Percentiles rank a stretch among this genome's conserved stretches.
phyloP scores from a whole-genome alignment of 1,140 invertebrate genomes.

The Magallana gigas region DNA sequence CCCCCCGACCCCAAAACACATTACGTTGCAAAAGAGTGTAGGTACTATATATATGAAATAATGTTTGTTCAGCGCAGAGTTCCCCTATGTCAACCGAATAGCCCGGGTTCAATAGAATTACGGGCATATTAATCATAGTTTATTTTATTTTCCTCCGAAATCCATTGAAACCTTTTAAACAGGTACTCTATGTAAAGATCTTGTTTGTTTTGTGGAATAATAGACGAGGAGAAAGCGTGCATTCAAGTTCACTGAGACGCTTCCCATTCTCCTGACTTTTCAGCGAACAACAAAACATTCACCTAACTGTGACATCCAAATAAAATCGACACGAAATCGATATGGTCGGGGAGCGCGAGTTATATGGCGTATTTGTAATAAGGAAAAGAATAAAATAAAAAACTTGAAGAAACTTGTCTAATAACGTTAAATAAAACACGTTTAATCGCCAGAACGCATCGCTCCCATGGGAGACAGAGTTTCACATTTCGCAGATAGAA shows the following conservation, averaged over 20 bases:
- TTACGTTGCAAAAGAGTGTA: neutral
- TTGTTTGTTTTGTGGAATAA: constrained; percentile 16
- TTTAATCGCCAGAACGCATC: neutral
- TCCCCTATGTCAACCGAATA: neutral
- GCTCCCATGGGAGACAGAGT: neutral
- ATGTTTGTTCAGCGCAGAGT: neutral
- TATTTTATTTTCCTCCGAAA: constrained; percentile 29
- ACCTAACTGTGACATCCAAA: constrained; percentile 3
- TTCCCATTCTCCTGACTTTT: constrained; percentile 8
- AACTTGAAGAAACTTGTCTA: neutral
- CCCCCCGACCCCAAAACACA: neutral
- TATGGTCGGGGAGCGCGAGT: neutral
- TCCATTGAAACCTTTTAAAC: constrained; percentile 36
- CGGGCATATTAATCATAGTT: constrained; percentile 26
- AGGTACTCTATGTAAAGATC: neutral
- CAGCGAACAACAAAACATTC: constrained; percentile 16
- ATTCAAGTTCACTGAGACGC: constrained; percentile 21
- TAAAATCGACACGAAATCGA: constrained; percentile 13
- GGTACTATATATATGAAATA: neutral
- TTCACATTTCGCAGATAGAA: neutral
- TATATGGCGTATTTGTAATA: neutral
- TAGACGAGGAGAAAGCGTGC: neutral
- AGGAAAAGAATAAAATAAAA: neutral
- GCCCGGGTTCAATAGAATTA: constrained; percentile 3
- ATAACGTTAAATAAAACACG: neutral